Evolutionary conservation across 2,888 invertebrate species (phyloP).

Genomic region (Euplexia lucipara): DNA sequence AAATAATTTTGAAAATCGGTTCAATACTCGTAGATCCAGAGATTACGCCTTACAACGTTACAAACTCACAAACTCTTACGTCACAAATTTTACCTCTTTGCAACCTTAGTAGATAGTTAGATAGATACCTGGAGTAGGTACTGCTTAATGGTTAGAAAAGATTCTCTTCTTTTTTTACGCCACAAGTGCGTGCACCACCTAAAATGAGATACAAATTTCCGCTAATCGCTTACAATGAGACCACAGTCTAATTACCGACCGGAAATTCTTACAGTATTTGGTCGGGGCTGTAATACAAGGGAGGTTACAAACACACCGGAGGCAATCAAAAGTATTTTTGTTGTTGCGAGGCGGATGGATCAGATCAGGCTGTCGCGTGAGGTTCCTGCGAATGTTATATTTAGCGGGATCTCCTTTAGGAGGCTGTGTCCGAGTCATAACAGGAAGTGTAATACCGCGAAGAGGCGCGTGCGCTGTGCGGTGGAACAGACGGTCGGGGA

Average conservation of each 20-base stretch:
- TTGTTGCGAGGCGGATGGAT: slow-evolving; percentile 5
- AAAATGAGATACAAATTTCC: neutral
- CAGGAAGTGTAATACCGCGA: no score
- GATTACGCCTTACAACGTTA: no score
- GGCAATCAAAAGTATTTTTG: slow-evolving; percentile 16
- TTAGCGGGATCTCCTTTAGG: neutral
- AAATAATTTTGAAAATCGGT: no score
- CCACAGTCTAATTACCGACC: slow-evolving; percentile 5
- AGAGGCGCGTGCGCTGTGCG: neutral
- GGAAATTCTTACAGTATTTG: slow-evolving; percentile 17
- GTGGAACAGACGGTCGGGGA: slow-evolving; percentile 26
- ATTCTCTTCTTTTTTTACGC: no score
- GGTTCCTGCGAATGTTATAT: neutral
- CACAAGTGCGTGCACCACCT: no score
- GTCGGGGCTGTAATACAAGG: neutral
- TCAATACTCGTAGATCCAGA: no score
- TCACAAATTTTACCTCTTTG: no score
- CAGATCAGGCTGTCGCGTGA: neutral
- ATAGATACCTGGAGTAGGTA: no score
- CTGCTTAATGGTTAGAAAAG: no score
- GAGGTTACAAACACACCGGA: neutral
- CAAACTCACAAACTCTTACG: no score
- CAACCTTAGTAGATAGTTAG: no score
- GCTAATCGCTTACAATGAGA: neutral
- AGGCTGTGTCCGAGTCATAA: neutral